Evolutionary conservation across 1,140 invertebrate species (phyloP), one percentile per base, ranked within the genome.

Genomic region (Drosophila dunni): DNA sequence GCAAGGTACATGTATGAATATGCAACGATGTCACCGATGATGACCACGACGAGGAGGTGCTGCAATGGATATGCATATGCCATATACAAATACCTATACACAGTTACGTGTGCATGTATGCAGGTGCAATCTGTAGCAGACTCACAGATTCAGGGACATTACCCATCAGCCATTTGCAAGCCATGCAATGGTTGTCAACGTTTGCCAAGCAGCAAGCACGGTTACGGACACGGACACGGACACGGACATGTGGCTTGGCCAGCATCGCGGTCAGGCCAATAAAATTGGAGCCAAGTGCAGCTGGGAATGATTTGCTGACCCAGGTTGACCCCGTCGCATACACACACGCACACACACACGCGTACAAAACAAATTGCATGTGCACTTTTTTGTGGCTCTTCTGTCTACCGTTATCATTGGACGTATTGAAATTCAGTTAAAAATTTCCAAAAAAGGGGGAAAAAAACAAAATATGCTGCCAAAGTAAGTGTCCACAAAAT

Each of bases 71-170:
- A 24, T 65, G 42, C 42, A 64, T 73, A 88, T 29, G 24, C 24
- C 24, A 29, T 29, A 29, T 29, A 29, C 24, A 29, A 29, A 29
- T 29, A 29, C 24, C 24, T 29, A 29, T 29, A 29, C 24, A 29
- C 24, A 29, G 0, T 0, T 29, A 29, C 24, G 6, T 6, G 6
- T 29, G 0, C 3, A 29, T 29, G 24, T 29, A 29, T 79, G 79
- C 83, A 86, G 83, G 83, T 86, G 84, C 79, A 83, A 88, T 88
- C 83, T 86, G 84, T 68, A 80, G 50, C 76, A 71, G 82, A 82
- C 54, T 33, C 29, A 34, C 40, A 11, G 17, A 57, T 44, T 53
- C 62, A 20, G 51, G 33, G 15, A 48, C 58, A 72, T 51, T 8
- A 33, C 7, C 17, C 24, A 29, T 29, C 24, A 29, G 24, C 24